These are phyloP conservation scores for Sinocyclocheilus anophthalmus DNA, from an alignment of 2,113 vertebrate species.

Conservation along the genomic window DNA sequence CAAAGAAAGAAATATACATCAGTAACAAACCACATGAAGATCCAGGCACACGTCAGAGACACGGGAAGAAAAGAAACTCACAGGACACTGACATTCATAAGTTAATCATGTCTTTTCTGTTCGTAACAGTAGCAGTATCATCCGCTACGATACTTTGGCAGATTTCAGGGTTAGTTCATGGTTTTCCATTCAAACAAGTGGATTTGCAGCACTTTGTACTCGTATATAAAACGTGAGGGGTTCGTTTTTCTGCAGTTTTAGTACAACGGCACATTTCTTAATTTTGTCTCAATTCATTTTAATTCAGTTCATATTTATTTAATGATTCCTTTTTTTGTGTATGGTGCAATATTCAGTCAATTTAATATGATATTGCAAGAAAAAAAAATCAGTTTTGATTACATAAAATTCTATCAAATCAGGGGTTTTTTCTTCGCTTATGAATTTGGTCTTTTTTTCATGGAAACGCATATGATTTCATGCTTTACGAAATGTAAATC, in stretches of 20 bases:
- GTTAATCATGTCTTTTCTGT: constrained; percentile 29
- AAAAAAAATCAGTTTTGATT: not conserved
- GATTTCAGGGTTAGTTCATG: constrained; percentile 27
- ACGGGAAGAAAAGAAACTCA: constrained; percentile 37
- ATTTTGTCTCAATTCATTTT: not conserved
- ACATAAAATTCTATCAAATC: not conserved
- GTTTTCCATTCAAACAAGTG: constrained; percentile 12
- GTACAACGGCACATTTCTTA: not conserved
- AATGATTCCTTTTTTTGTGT: not conserved
- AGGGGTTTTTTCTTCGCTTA: not conserved
- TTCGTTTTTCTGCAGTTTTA: not conserved
- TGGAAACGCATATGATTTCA: not conserved
- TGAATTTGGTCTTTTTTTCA: not conserved
- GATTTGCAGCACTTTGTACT: constrained; percentile 28
- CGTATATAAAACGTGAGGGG: not conserved
- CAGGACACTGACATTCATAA: constrained; percentile 11
- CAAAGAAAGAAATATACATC: constrained; percentile 70
- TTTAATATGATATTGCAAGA: not conserved
- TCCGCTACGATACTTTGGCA: constrained; percentile 11
- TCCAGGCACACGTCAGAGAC: constrained; percentile 40
- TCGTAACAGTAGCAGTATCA: not conserved
- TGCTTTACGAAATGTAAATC: not conserved
- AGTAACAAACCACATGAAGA: constrained; percentile 55
- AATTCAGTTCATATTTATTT: not conserved
- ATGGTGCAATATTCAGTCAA: not conserved